Evolutionary conservation across 1,140 invertebrate species (phyloP).

Genomic region (Cotesia vestalis): DNA sequence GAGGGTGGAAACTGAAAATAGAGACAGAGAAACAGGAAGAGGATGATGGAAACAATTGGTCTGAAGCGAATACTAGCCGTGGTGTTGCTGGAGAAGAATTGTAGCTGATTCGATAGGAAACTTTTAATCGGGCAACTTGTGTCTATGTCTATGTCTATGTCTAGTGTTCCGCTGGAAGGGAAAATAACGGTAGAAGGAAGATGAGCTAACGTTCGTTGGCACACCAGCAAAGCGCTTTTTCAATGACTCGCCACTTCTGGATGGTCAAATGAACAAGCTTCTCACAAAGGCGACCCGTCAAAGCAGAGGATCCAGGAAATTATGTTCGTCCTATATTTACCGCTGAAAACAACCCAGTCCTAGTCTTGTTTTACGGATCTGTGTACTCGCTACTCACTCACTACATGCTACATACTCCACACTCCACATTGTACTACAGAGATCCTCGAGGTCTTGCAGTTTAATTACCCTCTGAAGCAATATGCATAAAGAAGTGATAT

Average conservation of each 20-base stretch:
- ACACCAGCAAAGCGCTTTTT: constrained; percentile 4
- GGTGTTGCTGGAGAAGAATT: constrained; percentile 9
- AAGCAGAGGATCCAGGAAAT: constrained; percentile 8
- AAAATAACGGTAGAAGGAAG: neutral
- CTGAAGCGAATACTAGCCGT: neutral
- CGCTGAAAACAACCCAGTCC: no score
- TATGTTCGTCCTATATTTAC: constrained; percentile 9
- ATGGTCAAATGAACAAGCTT: constrained; percentile 2
- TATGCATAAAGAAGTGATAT: constrained; percentile 21
- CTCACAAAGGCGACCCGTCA: constrained; percentile 6
- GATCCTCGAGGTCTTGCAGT: constrained; percentile 29
- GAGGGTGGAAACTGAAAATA: neutral
- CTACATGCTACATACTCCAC: neutral
- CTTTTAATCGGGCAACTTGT: constrained; percentile 34
- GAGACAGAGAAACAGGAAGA: constrained; percentile 11
- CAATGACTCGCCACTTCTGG: constrained; percentile 18
- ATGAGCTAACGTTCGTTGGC: neutral
- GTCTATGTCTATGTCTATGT: neutral
- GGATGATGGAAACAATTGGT: neutral
- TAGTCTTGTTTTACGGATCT: no score
- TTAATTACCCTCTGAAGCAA: constrained; percentile 29
- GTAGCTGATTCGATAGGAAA: constrained; percentile 32
- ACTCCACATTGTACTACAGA: neutral
- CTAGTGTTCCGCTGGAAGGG: no score
- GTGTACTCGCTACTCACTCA: neutral